These are phyloP conservation scores for Enteromius paludinosus DNA, from an alignment of 2,797 vertebrate species.

Conservation along the genomic window DNA sequence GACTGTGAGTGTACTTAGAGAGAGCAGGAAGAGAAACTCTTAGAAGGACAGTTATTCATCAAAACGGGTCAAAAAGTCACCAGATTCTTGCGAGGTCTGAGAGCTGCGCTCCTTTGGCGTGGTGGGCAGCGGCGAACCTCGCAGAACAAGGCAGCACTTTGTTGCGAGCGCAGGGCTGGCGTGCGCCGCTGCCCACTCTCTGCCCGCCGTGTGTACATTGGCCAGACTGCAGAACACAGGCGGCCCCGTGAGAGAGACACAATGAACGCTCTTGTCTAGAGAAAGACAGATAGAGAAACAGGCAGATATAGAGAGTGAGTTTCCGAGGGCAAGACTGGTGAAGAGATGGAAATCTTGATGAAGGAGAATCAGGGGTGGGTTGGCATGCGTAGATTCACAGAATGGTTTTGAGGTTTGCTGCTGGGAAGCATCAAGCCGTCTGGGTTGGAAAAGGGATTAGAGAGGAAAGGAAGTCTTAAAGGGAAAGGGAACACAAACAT, in stretches of 20 bases:
- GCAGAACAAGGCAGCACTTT: constrained; percentile 56
- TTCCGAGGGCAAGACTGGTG: constrained; percentile 27
- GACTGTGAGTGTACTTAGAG: constrained; percentile 53
- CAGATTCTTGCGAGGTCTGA: constrained; percentile 35
- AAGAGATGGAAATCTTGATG: constrained; percentile 45
- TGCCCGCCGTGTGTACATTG: constrained; percentile 60
- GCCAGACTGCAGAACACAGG: constrained; percentile 54
- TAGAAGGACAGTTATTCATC: constrained; percentile 42
- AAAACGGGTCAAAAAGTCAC: constrained; percentile 54
- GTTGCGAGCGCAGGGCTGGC: constrained; percentile 41
- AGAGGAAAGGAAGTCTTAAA: constrained; percentile 36
- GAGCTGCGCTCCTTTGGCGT: neutral
- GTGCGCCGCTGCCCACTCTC: constrained; percentile 41
- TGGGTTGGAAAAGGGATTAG: constrained; percentile 52
- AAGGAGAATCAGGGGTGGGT: constrained; percentile 8
- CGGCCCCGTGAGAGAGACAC: constrained; percentile 47
- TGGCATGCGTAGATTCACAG: constrained; percentile 13
- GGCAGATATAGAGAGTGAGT: constrained; percentile 22
- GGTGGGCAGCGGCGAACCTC: constrained; percentile 23
- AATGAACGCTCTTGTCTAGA: constrained; percentile 61
- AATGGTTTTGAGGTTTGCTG: constrained; percentile 42
- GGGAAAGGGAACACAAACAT: constrained; percentile 33
- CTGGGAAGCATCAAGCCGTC: constrained; percentile 48
- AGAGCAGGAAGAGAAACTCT: constrained; percentile 47
- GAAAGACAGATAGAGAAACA: constrained; percentile 33